Percentiles rank a stretch among this genome's conserved stretches.
Evolutionary conservation across 2,797 vertebrate genomes (phyloP).

Genomic region (Leucoraja ocellata): DNA sequence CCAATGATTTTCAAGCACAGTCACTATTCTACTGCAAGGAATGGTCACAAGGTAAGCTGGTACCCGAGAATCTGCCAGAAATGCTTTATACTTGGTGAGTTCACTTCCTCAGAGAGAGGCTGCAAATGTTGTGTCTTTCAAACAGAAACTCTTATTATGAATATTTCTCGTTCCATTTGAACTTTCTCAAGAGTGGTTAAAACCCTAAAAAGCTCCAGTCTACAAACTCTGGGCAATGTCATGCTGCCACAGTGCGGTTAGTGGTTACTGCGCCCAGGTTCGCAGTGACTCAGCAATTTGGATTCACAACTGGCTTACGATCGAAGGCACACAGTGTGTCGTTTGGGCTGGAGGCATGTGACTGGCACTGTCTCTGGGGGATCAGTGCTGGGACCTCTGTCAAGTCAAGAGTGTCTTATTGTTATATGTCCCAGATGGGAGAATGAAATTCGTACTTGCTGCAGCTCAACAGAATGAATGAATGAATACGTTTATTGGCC

Average conservation of each 20-base stretch:
- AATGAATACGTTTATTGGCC: no score
- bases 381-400: no score
- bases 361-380: no score
- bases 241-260: not conserved
- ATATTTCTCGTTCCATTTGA: not conserved
- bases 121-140: not conserved
- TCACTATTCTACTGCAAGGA: not conserved
- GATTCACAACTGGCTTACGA: no score
- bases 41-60: not conserved
- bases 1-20: not conserved
- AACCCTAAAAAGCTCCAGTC: not conserved
- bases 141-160: not conserved
- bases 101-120: not conserved
- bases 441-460: no score
- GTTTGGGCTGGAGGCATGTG: no score
- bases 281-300: not conserved
- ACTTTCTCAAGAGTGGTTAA: not conserved
- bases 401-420: no score
- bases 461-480: no score
- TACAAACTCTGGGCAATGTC: not conserved
- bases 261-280: not conserved
- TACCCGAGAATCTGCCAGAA: not conserved
- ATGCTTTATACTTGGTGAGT: not conserved
- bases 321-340: no score
- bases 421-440: no score